Evolutionary conservation across 2,888 invertebrate species (phyloP).

Genomic region (Megalurothrips usitatus): DNA sequence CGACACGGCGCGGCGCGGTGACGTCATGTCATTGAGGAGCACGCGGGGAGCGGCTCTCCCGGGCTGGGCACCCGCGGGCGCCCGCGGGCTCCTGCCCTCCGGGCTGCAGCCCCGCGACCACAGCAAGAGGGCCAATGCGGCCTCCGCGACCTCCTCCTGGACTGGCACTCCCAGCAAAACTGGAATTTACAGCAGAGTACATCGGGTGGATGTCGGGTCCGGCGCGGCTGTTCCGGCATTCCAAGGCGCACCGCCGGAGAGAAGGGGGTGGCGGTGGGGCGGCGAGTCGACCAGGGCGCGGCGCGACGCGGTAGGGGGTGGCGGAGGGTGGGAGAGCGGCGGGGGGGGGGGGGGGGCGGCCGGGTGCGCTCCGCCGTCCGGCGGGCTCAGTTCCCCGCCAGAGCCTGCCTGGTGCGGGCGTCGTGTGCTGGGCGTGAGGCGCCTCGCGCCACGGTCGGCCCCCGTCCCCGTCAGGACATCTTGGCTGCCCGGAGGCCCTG

Average conservation of each 20-base stretch:
- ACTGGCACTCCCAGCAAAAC: too few species aligned
- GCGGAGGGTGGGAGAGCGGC: neutral
- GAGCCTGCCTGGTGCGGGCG: constrained; percentile 4
- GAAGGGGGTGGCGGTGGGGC: neutral
- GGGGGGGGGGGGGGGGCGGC: neutral
- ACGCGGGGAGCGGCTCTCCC: neutral
- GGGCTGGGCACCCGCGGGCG: neutral
- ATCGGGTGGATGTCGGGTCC: too few species aligned
- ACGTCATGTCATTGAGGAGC: constrained; percentile 3
- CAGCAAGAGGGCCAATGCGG: neutral
- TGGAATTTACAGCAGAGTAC: too few species aligned
- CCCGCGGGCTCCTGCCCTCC: neutral
- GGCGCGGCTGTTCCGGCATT: too few species aligned
- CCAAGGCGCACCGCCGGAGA: neutral
- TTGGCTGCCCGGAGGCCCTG: constrained; percentile 42
- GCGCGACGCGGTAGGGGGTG: neutral
- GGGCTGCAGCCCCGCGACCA: neutral
- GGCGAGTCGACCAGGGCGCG: too few species aligned
- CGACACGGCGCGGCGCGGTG: constrained; percentile 39
- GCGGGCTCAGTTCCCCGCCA: constrained; percentile 11
- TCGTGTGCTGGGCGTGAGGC: neutral
- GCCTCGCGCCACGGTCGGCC: constrained; percentile 39
- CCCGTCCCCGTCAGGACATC: too few species aligned
- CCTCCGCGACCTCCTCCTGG: too few species aligned
- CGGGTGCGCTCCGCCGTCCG: neutral